Conservation (phyloP, 2,888 invertebrate species). For the Cosmopolites sordidus region DNA sequence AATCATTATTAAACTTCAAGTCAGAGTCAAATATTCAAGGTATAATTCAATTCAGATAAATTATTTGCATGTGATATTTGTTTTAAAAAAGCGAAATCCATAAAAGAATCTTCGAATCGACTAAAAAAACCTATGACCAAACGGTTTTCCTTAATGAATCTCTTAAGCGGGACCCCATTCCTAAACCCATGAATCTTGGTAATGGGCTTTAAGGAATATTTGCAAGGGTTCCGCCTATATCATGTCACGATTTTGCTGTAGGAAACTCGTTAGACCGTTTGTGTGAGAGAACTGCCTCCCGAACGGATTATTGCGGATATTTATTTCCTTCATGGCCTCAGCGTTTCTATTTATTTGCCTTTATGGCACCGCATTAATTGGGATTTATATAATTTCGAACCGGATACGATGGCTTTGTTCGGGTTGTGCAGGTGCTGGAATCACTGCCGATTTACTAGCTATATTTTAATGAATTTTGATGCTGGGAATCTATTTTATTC, state of each 20-base stretch:
- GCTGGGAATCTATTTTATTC: too few species aligned
- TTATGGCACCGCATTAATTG: not conserved
- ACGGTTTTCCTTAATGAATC: conserved; percentile 23
- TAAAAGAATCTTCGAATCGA: not conserved
- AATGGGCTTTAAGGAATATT: conserved; percentile 43
- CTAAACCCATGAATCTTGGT: conserved; percentile 43
- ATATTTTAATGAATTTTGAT: too few species aligned
- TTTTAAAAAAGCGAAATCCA: too few species aligned
- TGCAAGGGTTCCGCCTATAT: conserved; percentile 43
- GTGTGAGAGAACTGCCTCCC: conserved; percentile 18
- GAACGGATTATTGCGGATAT: conserved; percentile 20
- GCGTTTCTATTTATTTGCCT: not conserved
- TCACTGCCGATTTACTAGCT: too few species aligned
- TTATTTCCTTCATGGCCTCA: conserved; percentile 12
- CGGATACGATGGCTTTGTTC: not conserved
- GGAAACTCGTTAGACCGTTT: conserved; percentile 25
- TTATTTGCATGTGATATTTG: too few species aligned
- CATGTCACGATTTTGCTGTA: conserved; percentile 39
- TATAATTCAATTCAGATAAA: too few species aligned
- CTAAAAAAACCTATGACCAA: conserved; percentile 14
- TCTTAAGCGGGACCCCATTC: conserved; percentile 34
- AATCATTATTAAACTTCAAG: too few species aligned
- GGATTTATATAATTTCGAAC: not conserved
- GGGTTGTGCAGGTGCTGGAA: not conserved
- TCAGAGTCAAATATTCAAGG: too few species aligned